A percentile compares a stretch with the other conserved stretches of the same genome.
phyloP scores from a whole-genome alignment of 2,113 vertebrate genomes.

The Colius striatus region DNA sequence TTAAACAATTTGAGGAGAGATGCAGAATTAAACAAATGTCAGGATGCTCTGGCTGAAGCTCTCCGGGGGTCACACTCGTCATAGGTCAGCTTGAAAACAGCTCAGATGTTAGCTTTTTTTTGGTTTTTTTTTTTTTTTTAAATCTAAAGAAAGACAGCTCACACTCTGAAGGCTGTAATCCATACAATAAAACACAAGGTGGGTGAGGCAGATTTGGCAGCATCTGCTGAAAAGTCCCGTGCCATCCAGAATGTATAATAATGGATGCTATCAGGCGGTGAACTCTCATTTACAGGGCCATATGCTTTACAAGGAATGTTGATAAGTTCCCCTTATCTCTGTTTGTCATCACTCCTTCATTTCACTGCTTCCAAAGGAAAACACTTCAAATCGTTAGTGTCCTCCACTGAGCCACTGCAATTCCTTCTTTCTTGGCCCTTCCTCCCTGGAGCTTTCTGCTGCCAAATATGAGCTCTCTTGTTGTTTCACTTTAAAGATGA shows the following conservation, averaged over 20 bases:
- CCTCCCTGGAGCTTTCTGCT: neutral
- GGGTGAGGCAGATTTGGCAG: neutral
- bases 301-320: constrained; percentile 57
- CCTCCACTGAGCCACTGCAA: neutral
- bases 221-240: constrained; percentile 32
- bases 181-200: neutral
- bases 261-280: constrained; percentile 16
- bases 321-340: constrained; percentile 56
- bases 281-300: constrained; percentile 55
- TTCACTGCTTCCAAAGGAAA: constrained; percentile 61
- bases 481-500: neutral
- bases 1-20: neutral
- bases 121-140: neutral
- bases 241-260: neutral
- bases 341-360: constrained; percentile 61
- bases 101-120: neutral
- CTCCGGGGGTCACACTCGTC: accelerated
- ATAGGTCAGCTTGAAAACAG: neutral
- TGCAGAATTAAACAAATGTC: constrained; percentile 21
- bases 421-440: neutral
- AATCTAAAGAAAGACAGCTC: neutral
- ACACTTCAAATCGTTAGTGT: neutral
- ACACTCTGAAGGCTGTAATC: constrained; percentile 43
- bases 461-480: neutral
- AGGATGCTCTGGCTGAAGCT: neutral